phyloP scores from a whole-genome alignment of 2,888 invertebrate genomes.

The Siphlonurus alternatus region DNA sequence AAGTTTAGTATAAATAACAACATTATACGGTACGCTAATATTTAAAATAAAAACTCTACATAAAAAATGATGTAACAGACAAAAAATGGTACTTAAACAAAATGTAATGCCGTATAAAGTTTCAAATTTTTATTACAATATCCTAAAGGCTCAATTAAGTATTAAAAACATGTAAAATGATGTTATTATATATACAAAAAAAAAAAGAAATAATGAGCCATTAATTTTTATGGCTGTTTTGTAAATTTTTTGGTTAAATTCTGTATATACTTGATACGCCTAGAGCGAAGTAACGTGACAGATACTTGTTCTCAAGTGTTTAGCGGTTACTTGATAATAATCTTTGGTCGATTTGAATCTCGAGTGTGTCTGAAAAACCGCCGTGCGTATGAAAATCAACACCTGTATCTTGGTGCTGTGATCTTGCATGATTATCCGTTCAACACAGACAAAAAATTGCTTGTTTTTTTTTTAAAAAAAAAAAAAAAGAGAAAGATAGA shows the following conservation, averaged over 20 bases:
- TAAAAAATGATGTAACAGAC: too few species aligned
- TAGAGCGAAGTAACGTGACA: background rate
- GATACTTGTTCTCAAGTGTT: background rate
- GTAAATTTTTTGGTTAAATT: background rate
- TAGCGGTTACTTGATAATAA: too few species aligned
- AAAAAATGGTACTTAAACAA: too few species aligned
- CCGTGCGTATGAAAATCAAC: background rate
- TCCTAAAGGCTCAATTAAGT: slow-evolving; percentile 4
- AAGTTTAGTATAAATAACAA: too few species aligned
- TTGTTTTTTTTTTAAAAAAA: background rate
- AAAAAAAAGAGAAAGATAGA: background rate
- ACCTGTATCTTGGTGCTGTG: background rate
- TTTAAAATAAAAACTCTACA: too few species aligned
- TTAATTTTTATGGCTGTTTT: background rate
- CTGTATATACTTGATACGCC: background rate
- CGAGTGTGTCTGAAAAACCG: background rate
- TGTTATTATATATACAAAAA: background rate
- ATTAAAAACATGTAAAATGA: slow-evolving; percentile 1
- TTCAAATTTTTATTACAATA: slow-evolving; percentile 4
- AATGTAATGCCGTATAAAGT: background rate
- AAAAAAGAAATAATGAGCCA: background rate
- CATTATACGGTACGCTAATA: too few species aligned
- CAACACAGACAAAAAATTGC: too few species aligned
- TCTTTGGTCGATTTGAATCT: background rate
- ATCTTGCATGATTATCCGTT: too few species aligned